Percentiles rank a stretch among this genome's conserved stretches.
Evolutionary conservation across 2,888 invertebrate genomes (phyloP).

Genomic region (Lithophane leautieri): DNA sequence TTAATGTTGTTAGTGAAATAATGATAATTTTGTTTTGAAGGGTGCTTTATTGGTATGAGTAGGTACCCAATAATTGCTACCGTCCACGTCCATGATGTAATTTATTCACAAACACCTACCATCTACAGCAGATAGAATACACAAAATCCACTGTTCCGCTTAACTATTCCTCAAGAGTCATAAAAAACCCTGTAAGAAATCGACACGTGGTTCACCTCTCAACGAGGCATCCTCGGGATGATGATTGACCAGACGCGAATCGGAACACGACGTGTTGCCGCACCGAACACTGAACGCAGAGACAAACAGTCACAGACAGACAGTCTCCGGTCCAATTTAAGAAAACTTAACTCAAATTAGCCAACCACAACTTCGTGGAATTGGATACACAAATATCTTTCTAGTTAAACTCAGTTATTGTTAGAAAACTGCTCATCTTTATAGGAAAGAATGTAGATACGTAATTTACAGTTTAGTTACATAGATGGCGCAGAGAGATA

Average conservation of each 20-base stretch:
- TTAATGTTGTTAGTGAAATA: neutral
- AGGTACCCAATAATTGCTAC: neutral
- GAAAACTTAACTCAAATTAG: neutral
- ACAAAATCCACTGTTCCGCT: no score
- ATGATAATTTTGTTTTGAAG: neutral
- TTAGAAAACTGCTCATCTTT: neutral
- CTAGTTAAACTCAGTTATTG: neutral
- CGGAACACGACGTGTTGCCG: no score
- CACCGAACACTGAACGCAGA: no score
- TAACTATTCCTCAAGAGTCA: no score
- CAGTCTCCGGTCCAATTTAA: no score
- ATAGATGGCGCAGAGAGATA: slow-evolving; percentile 17
- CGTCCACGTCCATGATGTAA: neutral
- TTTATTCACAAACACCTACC: neutral
- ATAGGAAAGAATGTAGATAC: neutral
- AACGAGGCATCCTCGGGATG: no score
- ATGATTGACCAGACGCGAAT: no score
- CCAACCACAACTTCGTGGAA: neutral
- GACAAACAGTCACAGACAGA: no score
- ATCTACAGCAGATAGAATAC: no score
- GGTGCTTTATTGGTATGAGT: neutral
- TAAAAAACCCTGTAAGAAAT: no score
- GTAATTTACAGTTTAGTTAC: neutral
- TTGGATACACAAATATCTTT: no score
- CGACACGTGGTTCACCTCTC: no score